Evolutionary conservation across 1,140 invertebrate genomes (phyloP), one percentile per base, ranked within the genome.

Genomic region (Heterodera carotae): DNA sequence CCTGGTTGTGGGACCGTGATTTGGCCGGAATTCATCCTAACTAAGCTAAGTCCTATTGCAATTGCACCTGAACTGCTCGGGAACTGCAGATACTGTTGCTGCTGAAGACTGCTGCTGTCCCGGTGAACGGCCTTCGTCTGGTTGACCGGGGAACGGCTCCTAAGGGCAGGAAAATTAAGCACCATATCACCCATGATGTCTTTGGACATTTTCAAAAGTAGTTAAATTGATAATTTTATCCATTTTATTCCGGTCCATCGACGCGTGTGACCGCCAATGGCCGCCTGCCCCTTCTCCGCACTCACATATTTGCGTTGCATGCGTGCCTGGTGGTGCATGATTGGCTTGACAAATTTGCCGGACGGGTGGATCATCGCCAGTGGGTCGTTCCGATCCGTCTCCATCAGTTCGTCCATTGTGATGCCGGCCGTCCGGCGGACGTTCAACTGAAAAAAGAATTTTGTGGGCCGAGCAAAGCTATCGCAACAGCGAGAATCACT

Each of bases 391-490:
- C 95, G 93, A 43, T 93, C 92, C 0, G 89, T 89, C 76, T 95
- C 93, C 92, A 98, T 94, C 90, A 98, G 96, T 90, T 95, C 89
- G 53, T 87, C 96, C 76, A 93, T 90, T 27, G 96, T 96, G 86
- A 99, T 98, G n/a, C 96, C 96, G 76, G 96, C 97, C 85, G 93
- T 95, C 85, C 95, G 92, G 85, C 94, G 94, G 56, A 94, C 92
- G 87, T 95, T 90, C 81, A 93, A 60, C 87, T 88, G 69, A 86
- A 78, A 69, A 62, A 25, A 15, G 62, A 56, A 56, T 22, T 56
- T 56, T 56, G 12, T 22, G 12, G 48, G 48, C 39, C n/a, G n/a
- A n/a, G n/a, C 39, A 43, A 43, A 43, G 39, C 7, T 43, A 43
- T 43, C 39, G 39, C 7, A 7, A 5, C 48, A 56, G 15, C n/a